A percentile compares a stretch with the other conserved stretches of the same genome.
These are phyloP conservation scores for Cotesia typhae DNA, from an alignment of 1,140 invertebrate species.

Conservation along the genomic window DNA sequence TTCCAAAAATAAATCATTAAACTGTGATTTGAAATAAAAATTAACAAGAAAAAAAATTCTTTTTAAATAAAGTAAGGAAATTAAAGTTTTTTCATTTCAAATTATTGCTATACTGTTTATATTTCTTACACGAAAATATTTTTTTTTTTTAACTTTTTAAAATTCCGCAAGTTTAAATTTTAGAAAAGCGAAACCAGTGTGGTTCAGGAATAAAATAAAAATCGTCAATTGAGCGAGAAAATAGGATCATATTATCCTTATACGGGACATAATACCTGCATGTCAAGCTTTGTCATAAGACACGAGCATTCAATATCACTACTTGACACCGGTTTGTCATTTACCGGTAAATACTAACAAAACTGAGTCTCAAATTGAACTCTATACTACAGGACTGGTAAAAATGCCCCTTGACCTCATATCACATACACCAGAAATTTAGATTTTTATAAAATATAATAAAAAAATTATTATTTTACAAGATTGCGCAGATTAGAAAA, in stretches of 20 bases:
- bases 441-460: no score
- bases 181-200: constrained; percentile 11
- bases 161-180: no score
- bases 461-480: no score
- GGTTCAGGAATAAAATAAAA: constrained; percentile 12
- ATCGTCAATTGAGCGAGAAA: constrained; percentile 18
- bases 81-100: no score
- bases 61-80: no score
- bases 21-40: no score
- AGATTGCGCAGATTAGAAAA: no score
- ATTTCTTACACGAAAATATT: no score
- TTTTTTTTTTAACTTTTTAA: no score
- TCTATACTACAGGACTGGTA: constrained; percentile 7
- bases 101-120: no score
- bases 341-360: constrained; percentile 44
- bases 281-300: constrained; percentile 57
- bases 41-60: no score
- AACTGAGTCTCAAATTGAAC: constrained; percentile 34
- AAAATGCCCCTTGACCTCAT: constrained; percentile 46
- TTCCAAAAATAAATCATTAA: no score
- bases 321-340: constrained; percentile 54
- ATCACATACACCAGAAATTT: background rate
- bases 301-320: constrained; percentile 52
- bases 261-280: constrained; percentile 24
- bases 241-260: constrained; percentile 21